Evolutionary conservation across 92 coral and sea anemone genomes (phyloP), one percentile per base, ranked within the genome.

Genomic region (Epizoanthus ramosus): DNA sequence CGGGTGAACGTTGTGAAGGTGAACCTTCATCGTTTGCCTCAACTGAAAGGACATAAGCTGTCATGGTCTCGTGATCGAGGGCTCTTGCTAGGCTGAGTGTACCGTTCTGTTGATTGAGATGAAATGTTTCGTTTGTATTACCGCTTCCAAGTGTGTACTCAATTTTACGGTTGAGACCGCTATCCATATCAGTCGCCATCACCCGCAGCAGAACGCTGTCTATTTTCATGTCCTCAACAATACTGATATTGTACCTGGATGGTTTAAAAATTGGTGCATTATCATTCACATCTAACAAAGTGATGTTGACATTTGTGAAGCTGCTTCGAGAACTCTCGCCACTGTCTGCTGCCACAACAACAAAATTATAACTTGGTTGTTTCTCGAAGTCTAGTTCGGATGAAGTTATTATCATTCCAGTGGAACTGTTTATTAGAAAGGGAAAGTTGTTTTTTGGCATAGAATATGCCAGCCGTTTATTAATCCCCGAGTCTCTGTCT

Each of bases 401-500:
- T 8, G 71, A 66, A 15, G 71, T 66, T 14, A 16, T 31, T 13
- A 66, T 28, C 37, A 14, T 19, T 28, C 71, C 71, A 4, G 71
- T 66, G 45, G 71, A 66, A 66, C 71, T 66, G 71, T 66, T 66
- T 33, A 31, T 33, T 10, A 9, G 71, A n/a, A 66, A 66, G 4
- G 47, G 71, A 10, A 66, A 41, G 39, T 33, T 33, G 18, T 50
- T 58, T 63, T 61, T 37, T 16, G 50, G 66, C 52, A 90, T 79
- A 17, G 84, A 69, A 56, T 87, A 87, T 8, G 64, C 58, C 21
- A 90, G 69, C 22, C 56, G 63, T 52, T 86, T 79, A 84, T 90
- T 90, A 19, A 68, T 25, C 10, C 87, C 93, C 68, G 86, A 79
- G 89, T 90, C 93, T 74, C 35, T 74, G 61, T 90, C 93, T 15